Conservation (phyloP, 2,113 vertebrate genomes). For the Antechinus stuartii region DNA sequence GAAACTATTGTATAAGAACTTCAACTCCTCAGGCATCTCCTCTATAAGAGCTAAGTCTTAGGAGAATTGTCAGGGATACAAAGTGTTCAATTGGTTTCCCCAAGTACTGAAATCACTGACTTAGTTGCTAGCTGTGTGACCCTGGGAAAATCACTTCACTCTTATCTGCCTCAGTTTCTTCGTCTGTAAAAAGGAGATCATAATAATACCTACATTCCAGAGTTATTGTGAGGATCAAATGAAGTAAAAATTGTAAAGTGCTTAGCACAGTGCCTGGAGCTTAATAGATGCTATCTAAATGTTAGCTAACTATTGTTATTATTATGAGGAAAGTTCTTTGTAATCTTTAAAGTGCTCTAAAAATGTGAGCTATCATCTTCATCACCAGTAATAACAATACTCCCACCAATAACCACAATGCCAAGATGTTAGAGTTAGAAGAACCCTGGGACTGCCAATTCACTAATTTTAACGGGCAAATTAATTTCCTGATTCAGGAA, state of each 20-base stretch:
- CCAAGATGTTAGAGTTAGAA: not conserved
- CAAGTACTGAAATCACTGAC: too few relatives aligned
- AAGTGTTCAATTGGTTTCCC: not conserved
- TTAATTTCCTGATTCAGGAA: not conserved
- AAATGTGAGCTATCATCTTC: not conserved
- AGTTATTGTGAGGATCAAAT: not conserved
- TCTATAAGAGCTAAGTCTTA: too few relatives aligned
- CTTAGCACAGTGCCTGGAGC: not conserved
- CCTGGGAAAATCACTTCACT: not conserved
- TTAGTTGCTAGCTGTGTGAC: not conserved
- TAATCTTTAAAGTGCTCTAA: not conserved
- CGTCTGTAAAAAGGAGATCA: not conserved
- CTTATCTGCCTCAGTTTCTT: not conserved
- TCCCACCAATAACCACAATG: not conserved
- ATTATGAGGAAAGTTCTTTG: not conserved
- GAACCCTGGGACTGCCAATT: not conserved
- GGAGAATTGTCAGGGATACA: not conserved
- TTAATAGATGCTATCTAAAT: not conserved
- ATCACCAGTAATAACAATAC: not conserved
- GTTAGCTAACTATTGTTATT: not conserved
- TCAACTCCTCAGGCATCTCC: too few relatives aligned
- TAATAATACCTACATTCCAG: not conserved
- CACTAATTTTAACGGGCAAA: not conserved
- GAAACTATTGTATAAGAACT: too few relatives aligned
- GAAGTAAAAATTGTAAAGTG: not conserved